phyloP scores from a whole-genome alignment of 2,113 vertebrate genomes.

The Sapajus apella region DNA sequence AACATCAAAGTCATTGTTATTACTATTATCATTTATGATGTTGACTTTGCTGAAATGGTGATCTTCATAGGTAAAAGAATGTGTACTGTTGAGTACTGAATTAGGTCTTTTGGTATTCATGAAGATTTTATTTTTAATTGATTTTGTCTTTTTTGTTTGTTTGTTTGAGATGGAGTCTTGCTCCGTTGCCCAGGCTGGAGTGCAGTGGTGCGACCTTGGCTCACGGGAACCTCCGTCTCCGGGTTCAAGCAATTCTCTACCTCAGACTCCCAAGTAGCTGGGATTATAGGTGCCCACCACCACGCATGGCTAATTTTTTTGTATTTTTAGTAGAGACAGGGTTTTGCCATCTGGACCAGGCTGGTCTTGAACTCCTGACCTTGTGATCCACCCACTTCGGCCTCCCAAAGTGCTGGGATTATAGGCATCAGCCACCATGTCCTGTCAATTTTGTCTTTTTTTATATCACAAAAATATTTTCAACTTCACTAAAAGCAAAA shows the following conservation, averaged over 20 bases:
- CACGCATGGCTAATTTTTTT: too few relatives aligned
- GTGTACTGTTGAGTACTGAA: background rate
- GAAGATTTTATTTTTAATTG: background rate
- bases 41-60: background rate
- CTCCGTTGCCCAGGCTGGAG: too few relatives aligned
- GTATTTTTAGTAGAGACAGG: too few relatives aligned
- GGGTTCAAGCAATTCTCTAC: too few relatives aligned
- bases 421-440: too few relatives aligned
- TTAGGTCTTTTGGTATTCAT: background rate
- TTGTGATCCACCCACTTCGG: fast-evolving
- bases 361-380: too few relatives aligned
- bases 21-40: background rate
- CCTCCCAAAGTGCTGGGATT: too few relatives aligned
- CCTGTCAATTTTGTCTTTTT: background rate
- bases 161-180: background rate
- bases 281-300: too few relatives aligned
- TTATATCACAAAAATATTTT: slow-evolving; percentile 12
- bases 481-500: slow-evolving; percentile 1
- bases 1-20: slow-evolving; percentile 20
- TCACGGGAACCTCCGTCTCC: too few relatives aligned
- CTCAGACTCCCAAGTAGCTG: too few relatives aligned
- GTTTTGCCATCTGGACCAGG: too few relatives aligned
- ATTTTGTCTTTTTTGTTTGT: too few relatives aligned
- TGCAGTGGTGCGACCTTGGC: fast-evolving
- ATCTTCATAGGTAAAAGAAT: background rate